phyloP scores from a whole-genome alignment of 2,888 invertebrate genomes.

The Pilophorus perplexus region DNA sequence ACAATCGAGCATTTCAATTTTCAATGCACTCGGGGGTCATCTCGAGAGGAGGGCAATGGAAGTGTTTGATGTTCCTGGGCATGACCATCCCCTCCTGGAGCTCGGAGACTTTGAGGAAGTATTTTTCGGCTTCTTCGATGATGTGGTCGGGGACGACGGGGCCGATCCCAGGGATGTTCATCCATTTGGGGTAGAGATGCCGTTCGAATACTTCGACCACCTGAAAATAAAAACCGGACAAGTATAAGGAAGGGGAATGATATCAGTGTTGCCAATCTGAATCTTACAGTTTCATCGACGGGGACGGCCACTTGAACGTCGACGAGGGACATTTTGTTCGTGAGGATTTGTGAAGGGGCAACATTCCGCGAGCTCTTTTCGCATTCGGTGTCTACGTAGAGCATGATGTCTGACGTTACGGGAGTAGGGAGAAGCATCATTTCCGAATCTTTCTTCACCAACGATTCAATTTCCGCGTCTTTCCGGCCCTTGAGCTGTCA shows the following conservation, averaged over 20 bases:
- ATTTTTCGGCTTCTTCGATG: conserved; percentile 57
- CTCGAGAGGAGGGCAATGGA: conserved; percentile 67
- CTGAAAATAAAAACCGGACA: not conserved
- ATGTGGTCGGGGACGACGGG: conserved; percentile 56
- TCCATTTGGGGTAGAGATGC: conserved; percentile 34
- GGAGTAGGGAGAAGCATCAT: conserved; percentile 35
- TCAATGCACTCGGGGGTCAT: conserved; percentile 6
- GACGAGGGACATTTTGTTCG: conserved; percentile 21
- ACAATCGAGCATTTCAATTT: no score
- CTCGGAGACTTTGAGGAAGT: conserved; percentile 50
- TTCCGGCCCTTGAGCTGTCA: not conserved
- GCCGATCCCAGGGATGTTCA: conserved; percentile 62
- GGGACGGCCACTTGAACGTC: conserved; percentile 30
- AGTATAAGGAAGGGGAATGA: not conserved
- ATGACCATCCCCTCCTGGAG: conserved; percentile 65
- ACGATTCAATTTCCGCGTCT: conserved; percentile 19
- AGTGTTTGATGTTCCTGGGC: conserved; percentile 69
- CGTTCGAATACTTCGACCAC: conserved; percentile 6
- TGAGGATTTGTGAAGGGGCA: conserved; percentile 11
- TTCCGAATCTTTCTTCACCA: conserved; percentile 34
- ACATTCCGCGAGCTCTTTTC: not conserved
- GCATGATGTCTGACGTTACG: conserved; percentile 28
- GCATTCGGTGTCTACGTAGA: conserved; percentile 7
- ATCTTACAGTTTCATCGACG: conserved; percentile 27
- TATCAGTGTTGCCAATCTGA: not conserved